Base-by-base conservation (phyloP, 2,797 vertebrate genomes). In the Sebastes oblongus region DNA sequence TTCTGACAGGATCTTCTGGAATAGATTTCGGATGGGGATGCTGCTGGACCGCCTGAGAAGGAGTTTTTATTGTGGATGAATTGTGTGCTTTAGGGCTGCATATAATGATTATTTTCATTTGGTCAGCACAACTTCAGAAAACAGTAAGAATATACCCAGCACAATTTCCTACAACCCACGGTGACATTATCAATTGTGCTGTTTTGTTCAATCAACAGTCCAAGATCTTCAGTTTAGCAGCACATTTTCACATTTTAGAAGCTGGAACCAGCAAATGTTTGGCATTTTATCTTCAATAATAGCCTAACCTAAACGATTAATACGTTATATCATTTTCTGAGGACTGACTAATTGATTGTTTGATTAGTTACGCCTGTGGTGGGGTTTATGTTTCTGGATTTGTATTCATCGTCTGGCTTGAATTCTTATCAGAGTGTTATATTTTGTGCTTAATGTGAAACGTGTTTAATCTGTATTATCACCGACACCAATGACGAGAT, bases 1-100 rank as follows among this genome's bases (percentile, higher is more conserved):
- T 66, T n/a, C 3, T 89, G 75, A 87, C 88, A 95, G 96, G 94
- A 94, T 72, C 90, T 95, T 64, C 83, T 95, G 93, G 94, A 95
- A 71, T 96, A 86, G 95, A 89, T 84, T 59, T 81, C 66, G 50
- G 54, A 68, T 66, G 13, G 39, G 52, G 77, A 77, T 32, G 66
- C 80, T 54, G 80, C 81, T 39, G 52, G 78, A 60, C 42, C 3
- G 30, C 27, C 64, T 58, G 68, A 70, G 25, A 79, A 20, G 30
- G 30, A 70, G 39, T 65, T 73, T 65, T 73, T 22, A 32, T 55
- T 55, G 59, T 68, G 55, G 46, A 46, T 70, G 65, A 46, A 81
- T 12, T 71, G 34, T 79, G 39, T 60, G 75, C 24, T 76, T 64
- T 8, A 69, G 14, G 58, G 34, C 79, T 77, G 50, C 56, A 65